Conservation (phyloP, 1,140 invertebrate species). For the Plutomurus gul region DNA sequence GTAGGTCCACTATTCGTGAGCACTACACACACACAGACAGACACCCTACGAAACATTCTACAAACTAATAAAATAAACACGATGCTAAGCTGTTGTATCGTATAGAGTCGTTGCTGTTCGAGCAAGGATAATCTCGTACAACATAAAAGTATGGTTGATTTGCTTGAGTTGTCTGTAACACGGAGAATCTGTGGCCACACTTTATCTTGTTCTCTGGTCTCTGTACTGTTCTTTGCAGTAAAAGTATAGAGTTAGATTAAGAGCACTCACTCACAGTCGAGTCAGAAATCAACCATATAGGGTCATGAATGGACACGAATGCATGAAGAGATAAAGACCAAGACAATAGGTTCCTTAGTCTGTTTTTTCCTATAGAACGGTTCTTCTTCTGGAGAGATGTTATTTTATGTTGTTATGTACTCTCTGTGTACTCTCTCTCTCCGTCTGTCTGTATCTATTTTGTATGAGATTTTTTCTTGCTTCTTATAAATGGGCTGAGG, state of each 20-base stretch:
- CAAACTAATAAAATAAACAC: constrained; percentile 22
- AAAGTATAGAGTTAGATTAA: constrained; percentile 36
- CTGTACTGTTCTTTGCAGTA: not conserved
- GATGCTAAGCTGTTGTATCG: constrained; percentile 3
- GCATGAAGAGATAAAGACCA: constrained; percentile 34
- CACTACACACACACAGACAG: not conserved
- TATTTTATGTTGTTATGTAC: constrained; percentile 2
- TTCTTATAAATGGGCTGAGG: not conserved
- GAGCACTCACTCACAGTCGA: constrained; percentile 31
- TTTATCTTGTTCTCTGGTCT: constrained; percentile 1
- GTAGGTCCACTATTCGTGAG: constrained; percentile 7
- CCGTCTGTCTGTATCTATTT: not conserved
- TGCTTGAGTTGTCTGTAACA: not conserved
- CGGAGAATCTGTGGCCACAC: not conserved
- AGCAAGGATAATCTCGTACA: constrained; percentile 7
- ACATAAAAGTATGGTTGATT: constrained; percentile 16
- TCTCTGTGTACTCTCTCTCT: constrained; percentile 1
- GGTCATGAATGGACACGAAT: constrained; percentile 42
- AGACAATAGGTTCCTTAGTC: constrained; percentile 32
- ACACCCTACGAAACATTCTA: too few relatives aligned
- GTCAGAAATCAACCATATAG: constrained; percentile 25
- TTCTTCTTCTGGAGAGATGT: constrained; percentile 28
- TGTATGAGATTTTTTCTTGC: not conserved
- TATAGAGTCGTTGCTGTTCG: constrained; percentile 20
- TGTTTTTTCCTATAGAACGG: constrained; percentile 32